Conservation (phyloP, 2,888 invertebrate genomes). For the Spilarctia lutea region DNA sequence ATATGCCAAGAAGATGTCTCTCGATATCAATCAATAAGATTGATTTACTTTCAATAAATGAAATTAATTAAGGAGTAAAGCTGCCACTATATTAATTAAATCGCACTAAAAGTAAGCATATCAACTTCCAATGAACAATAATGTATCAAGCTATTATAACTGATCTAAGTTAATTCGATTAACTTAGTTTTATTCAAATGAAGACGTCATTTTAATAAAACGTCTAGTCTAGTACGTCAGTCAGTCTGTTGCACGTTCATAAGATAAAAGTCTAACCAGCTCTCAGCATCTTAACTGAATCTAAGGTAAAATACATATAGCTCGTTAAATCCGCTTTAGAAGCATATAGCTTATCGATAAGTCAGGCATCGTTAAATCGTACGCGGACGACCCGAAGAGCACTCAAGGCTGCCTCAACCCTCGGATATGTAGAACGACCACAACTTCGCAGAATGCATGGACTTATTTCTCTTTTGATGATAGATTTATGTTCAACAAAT, state of each 20-base stretch:
- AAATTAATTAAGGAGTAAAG: neutral
- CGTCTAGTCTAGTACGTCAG: neutral
- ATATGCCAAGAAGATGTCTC: neutral
- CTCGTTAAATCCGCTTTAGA: slow-evolving; percentile 37
- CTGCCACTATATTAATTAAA: too few species aligned
- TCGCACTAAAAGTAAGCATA: too few species aligned
- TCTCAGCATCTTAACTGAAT: slow-evolving; percentile 26
- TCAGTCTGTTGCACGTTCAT: neutral
- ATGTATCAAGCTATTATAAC: neutral
- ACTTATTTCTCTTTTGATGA: slow-evolving; percentile 25
- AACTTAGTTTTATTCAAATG: neutral
- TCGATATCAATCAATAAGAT: neutral
- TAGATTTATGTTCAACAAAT: neutral
- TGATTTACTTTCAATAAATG: neutral
- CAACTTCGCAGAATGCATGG: slow-evolving; percentile 36
- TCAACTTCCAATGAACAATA: neutral
- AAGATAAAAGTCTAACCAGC: slow-evolving; percentile 15
- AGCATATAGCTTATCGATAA: slow-evolving; percentile 53
- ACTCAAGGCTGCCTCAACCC: slow-evolving; percentile 61
- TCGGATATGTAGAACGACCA: slow-evolving; percentile 51
- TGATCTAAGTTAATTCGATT: neutral
- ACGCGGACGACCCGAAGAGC: slow-evolving; percentile 59
- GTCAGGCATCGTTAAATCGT: slow-evolving; percentile 65
- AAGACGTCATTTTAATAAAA: neutral
- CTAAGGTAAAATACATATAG: slow-evolving; percentile 24